Evolutionary conservation across 2,113 vertebrate genomes (phyloP), one percentile per base, ranked within the genome.

Genomic region (Ictalurus punctatus): DNA sequence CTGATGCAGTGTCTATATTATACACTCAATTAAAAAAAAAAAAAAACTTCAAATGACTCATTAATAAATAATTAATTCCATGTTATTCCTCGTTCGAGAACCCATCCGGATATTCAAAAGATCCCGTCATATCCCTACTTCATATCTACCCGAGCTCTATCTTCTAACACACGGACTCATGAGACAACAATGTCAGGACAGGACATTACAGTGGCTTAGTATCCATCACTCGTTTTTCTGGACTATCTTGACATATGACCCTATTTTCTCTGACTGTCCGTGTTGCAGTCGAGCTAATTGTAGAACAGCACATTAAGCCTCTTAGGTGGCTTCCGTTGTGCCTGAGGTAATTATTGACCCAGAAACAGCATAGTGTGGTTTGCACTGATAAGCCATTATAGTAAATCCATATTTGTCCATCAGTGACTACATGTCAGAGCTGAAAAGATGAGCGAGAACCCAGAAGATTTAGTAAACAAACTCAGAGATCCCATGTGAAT

Each of bases 261-360:
- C 21, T 63, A 14, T 40, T 84, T 84, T 9, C 82, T 84, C 34
- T 7, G 23, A 84, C 82, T 56, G 79, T 10, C 54, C 5, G 37
- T 13, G 34, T 40, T 63, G 58, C 34, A 3, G 56, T 59, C 34
- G 10, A 25, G 6, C 81, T 83, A 83, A 83, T 83, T 83, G 58
- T 83, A 44, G 19, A 14, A 63, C 27, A 17, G 81, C 58, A 61
- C 34, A 84, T 65, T 65, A 84, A 84, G 12, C 34, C 59, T 83
- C 34, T 63, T 83, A 63, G 30, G 58, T 65, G 37, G 59, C 34
- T 84, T 84, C 59, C 12, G 13, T 63, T 27, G 12, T 63, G 59
- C 30, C 82, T 44, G 59, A 63, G 58, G 82, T 65, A 63, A 44
- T 25, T 14, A 84, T 17, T 84, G 82, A 84, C 82, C 82, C 82